Percentiles rank a stretch among this genome's conserved stretches.
Evolutionary conservation across 2,888 invertebrate species (phyloP).

Genomic region (Opisthograptis luteolata): DNA sequence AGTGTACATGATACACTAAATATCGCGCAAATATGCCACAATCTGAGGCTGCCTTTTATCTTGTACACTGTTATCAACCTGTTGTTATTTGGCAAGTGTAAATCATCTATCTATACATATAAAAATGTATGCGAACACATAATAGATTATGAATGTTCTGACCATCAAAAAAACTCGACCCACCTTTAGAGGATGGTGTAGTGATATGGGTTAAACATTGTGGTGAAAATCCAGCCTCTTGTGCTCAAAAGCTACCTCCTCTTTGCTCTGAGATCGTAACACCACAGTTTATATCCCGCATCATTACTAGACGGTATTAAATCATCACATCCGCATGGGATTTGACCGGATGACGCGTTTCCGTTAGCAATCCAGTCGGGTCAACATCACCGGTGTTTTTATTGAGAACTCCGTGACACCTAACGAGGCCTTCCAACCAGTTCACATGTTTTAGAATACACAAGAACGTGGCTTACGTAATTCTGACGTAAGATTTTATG

Average conservation of each 20-base stretch:
- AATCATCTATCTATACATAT: too few species aligned
- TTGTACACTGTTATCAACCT: background rate
- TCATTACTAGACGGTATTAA: constrained; percentile 13
- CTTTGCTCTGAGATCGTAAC: too few species aligned
- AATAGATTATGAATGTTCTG: too few species aligned
- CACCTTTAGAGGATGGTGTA: too few species aligned
- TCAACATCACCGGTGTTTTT: constrained; percentile 10
- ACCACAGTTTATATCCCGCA: background rate
- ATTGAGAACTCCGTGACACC: background rate
- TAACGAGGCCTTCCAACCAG: background rate
- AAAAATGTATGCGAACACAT: too few species aligned
- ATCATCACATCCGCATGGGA: constrained; percentile 20
- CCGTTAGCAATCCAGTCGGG: constrained; percentile 10
- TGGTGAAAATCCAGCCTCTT: too few species aligned
- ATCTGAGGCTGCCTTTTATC: constrained; percentile 4
- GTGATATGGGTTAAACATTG: too few species aligned
- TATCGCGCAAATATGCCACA: constrained; percentile 5
- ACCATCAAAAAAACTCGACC: too few species aligned
- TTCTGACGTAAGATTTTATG: background rate
- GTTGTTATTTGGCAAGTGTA: constrained; percentile 5
- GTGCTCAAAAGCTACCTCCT: too few species aligned
- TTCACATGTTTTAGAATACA: background rate
- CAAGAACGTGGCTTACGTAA: background rate
- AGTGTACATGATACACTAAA: constrained; percentile 2
- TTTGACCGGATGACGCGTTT: constrained; percentile 30